A percentile compares a stretch with the other conserved stretches of the same genome.
phyloP scores from a whole-genome alignment of 2,113 vertebrate genomes.

The Antechinus flavipes region DNA sequence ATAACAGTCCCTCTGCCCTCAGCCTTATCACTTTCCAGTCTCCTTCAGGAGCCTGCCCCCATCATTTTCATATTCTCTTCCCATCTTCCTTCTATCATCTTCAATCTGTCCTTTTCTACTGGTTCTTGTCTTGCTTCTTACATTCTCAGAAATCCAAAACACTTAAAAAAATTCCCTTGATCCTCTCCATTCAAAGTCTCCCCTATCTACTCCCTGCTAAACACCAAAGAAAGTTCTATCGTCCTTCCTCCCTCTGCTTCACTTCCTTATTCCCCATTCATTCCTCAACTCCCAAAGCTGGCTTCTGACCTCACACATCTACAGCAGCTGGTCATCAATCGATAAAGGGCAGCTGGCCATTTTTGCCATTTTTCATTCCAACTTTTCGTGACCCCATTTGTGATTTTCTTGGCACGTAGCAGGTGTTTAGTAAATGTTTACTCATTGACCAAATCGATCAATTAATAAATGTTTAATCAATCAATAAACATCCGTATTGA shows the following conservation, averaged over 20 bases:
- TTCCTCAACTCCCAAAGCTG: background rate
- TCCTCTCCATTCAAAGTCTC: background rate
- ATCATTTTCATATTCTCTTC: no score
- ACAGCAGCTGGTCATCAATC: no score
- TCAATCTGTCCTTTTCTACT: background rate
- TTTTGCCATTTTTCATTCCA: no score
- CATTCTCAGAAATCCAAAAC: no score
- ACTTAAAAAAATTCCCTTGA: background rate
- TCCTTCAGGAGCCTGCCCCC: no score
- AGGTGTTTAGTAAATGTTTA: background rate
- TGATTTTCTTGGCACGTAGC: background rate
- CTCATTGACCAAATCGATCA: background rate
- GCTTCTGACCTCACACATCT: no score
- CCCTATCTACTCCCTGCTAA: background rate
- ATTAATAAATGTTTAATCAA: background rate
- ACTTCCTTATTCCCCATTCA: background rate
- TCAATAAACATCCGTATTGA: no score
- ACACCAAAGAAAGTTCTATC: background rate
- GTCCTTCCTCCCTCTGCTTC: no score
- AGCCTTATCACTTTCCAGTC: no score
- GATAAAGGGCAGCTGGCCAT: no score
- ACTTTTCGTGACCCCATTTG: background rate
- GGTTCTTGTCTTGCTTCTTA: background rate
- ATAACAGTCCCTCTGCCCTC: no score
- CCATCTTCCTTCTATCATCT: no score